Base-by-base conservation (phyloP, 1,140 invertebrate genomes). In the Venturia canescens region DNA sequence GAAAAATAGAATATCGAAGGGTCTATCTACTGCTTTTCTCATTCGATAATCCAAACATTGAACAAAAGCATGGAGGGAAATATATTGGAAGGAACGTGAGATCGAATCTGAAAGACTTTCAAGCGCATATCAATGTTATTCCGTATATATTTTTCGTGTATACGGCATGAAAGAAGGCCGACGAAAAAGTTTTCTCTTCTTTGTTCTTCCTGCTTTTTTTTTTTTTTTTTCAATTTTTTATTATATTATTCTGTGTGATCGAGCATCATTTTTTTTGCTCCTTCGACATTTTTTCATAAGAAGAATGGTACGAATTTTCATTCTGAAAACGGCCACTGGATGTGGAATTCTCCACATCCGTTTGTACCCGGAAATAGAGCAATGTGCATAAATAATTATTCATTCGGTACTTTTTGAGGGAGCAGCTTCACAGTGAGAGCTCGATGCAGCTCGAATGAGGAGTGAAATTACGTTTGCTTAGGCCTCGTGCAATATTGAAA, bases 321-420 rank as follows among this genome's bases (percentile, higher is more conserved):
- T 74, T 57, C 57, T 44, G 48, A 26, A 74, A 74, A 31, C n/a
- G 29, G 71, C 48, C 13, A 11, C 48, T 21, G 34, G 70, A 29
- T 16, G 18, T 23, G 23, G 31, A 78, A 27, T 23, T 23, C 34
- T 13, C 26, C 34, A 15, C n/a, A 26, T 3, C 7, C n/a, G 9
- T 53, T 74, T 18, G 15, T 44, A 26, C n/a, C 15, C 18, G 29
- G 18, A 53, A 31, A 48, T 15, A 29, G 15, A 66, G 23, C 85
- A 86, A 87, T 86, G 29, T 84, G 78, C 84, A 86, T 85, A 86
- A 84, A 81, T 86, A 87, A 87, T 86, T 87, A 84, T 82, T 74
- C 80, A 82, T 84, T 80, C 70, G 38, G 34, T 27, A 66, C 76
- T 31, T 77, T 48, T 3, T 18, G 53, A 57, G 38, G 38, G 7